Base-by-base conservation (phyloP, 2,797 vertebrate species). In the Alcedo atthis region DNA sequence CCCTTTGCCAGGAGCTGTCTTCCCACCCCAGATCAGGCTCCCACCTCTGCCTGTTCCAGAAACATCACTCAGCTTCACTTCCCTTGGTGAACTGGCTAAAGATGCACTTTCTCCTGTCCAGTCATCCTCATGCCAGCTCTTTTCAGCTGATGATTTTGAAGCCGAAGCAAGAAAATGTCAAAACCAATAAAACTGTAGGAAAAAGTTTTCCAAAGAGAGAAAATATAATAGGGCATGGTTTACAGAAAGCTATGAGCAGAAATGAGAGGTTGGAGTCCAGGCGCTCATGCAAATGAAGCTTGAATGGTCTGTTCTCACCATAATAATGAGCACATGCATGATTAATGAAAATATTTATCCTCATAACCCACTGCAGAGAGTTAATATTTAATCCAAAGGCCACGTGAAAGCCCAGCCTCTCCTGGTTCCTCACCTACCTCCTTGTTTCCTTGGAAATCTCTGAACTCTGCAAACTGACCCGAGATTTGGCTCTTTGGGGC, bases 381-480 rank as follows among this genome's bases (percentile, higher is more conserved):
- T 96, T 95, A 96, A 95, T 96, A 95, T 96, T 97, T 96, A 96
- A 96, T 96, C 93, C 92, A 79, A 75, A 87, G 25, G 49, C 86
- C 75, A 59, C 2, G 62, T 45, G 82, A 37, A 85, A 88, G 62
- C 76, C 32, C 66, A 87, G 0, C 59, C 73, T 71, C 81, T 90
- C 71, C 74, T 63, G 69, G 5, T n/a, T 87, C 74, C 77, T 93
- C 81, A 71, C 77, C 79, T 33, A 21, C 55, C 69, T 89, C 32
- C 83, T 45, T 12, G 40, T 88, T 86, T 51, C 84, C 78, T 85
- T 73, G 84, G 89, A 73, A 86, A 90, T 90, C 79, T 62, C 89
- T 71, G 77, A 84, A 37, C 82, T 73, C 80, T 63, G 63, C 63
- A 40, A 57, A 1, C 46, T 71, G 90, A 88, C 88, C 94, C 2